These are phyloP conservation scores for Harpagoxenus sublaevis DNA, from an alignment of 2,888 invertebrate genomes.

Conservation along the genomic window DNA sequence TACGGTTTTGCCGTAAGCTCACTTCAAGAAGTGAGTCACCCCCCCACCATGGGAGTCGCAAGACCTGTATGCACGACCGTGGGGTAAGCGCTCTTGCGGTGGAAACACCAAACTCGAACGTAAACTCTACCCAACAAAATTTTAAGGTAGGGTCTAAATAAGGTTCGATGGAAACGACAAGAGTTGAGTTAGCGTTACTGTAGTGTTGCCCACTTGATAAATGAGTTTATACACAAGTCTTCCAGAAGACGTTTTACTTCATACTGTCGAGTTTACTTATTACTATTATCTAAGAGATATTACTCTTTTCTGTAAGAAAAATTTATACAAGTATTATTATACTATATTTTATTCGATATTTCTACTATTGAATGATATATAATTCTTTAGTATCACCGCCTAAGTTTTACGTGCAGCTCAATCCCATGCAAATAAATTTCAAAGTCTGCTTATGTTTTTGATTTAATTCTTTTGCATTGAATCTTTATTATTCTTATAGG, in stretches of 20 bases:
- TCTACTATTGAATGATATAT: constrained; percentile 35
- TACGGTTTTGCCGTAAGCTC: too few relatives aligned
- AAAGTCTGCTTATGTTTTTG: constrained; percentile 96
- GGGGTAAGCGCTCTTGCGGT: too few relatives aligned
- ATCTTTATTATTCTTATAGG: constrained; percentile 92
- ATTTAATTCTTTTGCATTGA: constrained; percentile 97
- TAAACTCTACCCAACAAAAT: too few relatives aligned
- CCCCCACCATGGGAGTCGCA: too few relatives aligned
- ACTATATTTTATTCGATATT: background rate
- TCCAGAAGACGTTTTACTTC: constrained; percentile 95
- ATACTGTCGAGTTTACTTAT: constrained; percentile 96
- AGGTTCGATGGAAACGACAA: too few relatives aligned
- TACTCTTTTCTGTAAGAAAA: constrained; percentile 90
- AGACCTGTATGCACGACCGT: too few relatives aligned
- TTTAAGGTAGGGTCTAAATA: too few relatives aligned
- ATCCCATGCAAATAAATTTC: constrained; percentile 95
- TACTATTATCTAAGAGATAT: constrained; percentile 98
- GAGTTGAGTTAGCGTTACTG: too few relatives aligned
- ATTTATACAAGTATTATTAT: background rate
- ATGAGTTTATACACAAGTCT: constrained; percentile 87
- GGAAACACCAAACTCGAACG: too few relatives aligned
- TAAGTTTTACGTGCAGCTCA: constrained; percentile 96
- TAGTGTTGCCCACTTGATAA: background rate
- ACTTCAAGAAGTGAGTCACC: too few relatives aligned
- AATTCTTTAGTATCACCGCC: constrained; percentile 94